Conservation (phyloP, 1,140 invertebrate species). For the Coboldia fuscipes region DNA sequence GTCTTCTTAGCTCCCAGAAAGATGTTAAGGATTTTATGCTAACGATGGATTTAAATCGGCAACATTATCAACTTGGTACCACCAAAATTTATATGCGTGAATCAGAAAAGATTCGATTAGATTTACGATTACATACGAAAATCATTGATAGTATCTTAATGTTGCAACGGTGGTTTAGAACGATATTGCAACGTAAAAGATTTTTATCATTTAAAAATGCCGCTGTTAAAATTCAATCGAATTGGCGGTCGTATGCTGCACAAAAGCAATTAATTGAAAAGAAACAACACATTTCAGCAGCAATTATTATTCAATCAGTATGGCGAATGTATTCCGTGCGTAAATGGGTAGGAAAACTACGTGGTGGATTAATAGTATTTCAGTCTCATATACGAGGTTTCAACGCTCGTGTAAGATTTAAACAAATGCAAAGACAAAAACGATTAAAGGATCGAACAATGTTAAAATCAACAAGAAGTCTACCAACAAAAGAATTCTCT, state of each 20-base stretch:
- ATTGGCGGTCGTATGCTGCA: constrained; percentile 39
- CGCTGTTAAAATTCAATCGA: constrained; percentile 54
- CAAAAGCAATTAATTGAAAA: constrained; percentile 18
- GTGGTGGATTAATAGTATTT: constrained; percentile 34
- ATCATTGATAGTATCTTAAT: constrained; percentile 81
- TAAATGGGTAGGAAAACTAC: constrained; percentile 41
- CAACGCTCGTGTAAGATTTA: constrained; percentile 27
- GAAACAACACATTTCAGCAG: constrained; percentile 30
- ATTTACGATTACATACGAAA: constrained; percentile 77
- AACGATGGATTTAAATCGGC: constrained; percentile 56
- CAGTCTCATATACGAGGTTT: constrained; percentile 50
- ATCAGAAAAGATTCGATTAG: constrained; percentile 81
- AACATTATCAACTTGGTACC: constrained; percentile 78
- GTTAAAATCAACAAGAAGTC: constrained; percentile 4
- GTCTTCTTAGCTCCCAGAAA: constrained; percentile 50
- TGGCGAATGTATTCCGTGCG: constrained; percentile 46
- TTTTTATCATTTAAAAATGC: constrained; percentile 54
- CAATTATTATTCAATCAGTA: constrained; percentile 48
- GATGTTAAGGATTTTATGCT: constrained; percentile 64
- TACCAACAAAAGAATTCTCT: constrained; percentile 1
- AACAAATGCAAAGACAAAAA: constrained; percentile 19
- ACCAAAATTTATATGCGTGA: constrained; percentile 87
- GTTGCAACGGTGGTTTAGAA: constrained; percentile 81
- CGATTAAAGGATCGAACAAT: constrained; percentile 1
- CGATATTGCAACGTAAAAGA: constrained; percentile 49